Percentiles rank a stretch among this genome's conserved stretches.
phyloP scores from a whole-genome alignment of 2,888 invertebrate species.

The Brassicogethes aeneus region DNA sequence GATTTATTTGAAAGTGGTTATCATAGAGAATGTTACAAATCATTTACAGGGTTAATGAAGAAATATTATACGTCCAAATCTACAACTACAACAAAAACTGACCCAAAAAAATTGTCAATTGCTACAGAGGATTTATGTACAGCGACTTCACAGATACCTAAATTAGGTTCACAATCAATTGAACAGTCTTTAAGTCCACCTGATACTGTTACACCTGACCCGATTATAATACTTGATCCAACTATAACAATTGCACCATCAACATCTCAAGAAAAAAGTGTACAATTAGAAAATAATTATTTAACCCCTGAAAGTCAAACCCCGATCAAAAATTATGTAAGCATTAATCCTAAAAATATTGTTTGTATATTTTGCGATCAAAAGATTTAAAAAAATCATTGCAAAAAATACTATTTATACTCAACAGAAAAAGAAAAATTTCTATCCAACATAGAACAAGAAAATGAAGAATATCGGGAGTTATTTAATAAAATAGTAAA shows the following conservation, averaged over 20 bases:
- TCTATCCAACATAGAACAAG: constrained; percentile 7
- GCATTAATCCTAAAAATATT: constrained; percentile 2
- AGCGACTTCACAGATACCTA: constrained; percentile 12
- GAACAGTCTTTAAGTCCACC: constrained; percentile 10
- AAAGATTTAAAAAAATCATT: constrained; percentile 11
- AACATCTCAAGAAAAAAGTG: constrained; percentile 9
- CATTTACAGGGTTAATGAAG: constrained; percentile 10
- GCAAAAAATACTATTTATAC: constrained; percentile 11
- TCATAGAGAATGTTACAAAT: constrained; percentile 3
- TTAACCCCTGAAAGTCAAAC: constrained; percentile 7
- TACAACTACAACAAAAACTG: constrained; percentile 9
- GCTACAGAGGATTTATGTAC: constrained; percentile 6
- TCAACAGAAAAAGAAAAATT: constrained; percentile 11
- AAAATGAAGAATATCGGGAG: not conserved
- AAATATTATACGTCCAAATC: constrained; percentile 11
- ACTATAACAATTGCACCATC: constrained; percentile 8
- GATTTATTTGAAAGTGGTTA: not conserved
- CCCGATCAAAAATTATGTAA: constrained; percentile 7
- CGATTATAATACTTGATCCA: constrained; percentile 11
- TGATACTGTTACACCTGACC: constrained; percentile 11
- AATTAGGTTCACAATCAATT: constrained; percentile 9
- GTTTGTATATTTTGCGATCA: constrained; percentile 14
- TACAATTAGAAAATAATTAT: constrained; percentile 7
- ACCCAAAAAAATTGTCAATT: constrained; percentile 8
- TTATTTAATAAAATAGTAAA: not conserved